These are phyloP conservation scores for Sebastes taczanowskii DNA, from an alignment of 2,797 vertebrate genomes.

Conservation along the genomic window DNA sequence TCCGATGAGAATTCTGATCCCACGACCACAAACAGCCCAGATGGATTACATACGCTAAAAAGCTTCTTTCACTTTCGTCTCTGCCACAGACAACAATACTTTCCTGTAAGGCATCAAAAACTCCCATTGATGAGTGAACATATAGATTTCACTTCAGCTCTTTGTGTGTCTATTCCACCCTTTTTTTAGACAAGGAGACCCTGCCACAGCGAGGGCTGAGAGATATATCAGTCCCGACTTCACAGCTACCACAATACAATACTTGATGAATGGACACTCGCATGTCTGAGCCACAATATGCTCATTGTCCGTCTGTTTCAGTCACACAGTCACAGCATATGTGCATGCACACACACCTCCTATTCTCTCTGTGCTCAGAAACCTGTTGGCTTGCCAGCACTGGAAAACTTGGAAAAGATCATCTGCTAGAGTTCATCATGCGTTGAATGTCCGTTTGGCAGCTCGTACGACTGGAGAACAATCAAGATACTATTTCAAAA, in stretches of 20 bases:
- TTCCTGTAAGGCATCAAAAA: constrained; percentile 25
- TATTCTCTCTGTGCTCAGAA: constrained; percentile 40
- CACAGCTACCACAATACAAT: constrained; percentile 32
- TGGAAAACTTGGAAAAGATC: constrained; percentile 63
- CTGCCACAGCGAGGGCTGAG: neutral
- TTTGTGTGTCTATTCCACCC: constrained; percentile 29
- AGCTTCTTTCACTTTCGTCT: constrained; percentile 6
- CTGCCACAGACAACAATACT: constrained; percentile 19
- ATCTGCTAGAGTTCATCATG: constrained; percentile 63
- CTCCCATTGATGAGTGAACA: constrained; percentile 21
- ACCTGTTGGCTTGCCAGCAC: constrained; percentile 49
- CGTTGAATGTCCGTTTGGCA: constrained; percentile 69
- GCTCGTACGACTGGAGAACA: constrained; percentile 64
- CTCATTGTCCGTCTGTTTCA: constrained; percentile 51
- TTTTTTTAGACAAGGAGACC: constrained; percentile 16
- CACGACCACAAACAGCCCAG: neutral
- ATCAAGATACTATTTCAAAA: constrained; percentile 73
- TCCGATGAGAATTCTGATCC: neutral
- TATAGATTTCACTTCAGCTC: constrained; percentile 41
- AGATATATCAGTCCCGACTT: constrained; percentile 8
- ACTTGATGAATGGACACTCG: constrained; percentile 53
- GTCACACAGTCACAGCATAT: constrained; percentile 14
- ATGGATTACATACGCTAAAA: constrained; percentile 7
- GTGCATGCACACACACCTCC: constrained; percentile 34
- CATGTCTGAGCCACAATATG: constrained; percentile 54